Evolutionary conservation across 2,113 vertebrate species (phyloP).

Genomic region (Oreocharis arfaki): DNA sequence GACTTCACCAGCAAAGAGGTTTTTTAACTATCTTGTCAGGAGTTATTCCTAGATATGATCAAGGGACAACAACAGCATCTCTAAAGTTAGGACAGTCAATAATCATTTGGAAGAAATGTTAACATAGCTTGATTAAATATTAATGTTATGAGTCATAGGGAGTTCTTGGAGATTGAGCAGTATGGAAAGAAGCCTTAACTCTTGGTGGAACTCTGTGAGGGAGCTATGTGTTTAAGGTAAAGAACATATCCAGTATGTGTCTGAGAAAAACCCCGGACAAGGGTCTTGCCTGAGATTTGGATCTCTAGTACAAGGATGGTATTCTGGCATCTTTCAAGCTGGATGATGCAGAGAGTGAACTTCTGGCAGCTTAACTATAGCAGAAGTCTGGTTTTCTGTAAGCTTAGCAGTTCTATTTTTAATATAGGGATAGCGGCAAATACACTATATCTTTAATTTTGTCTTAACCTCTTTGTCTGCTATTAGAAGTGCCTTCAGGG

Average conservation of each 20-base stretch:
- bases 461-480: not conserved
- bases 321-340: not conserved
- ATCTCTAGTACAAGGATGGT: not conserved
- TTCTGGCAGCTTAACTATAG: not conserved
- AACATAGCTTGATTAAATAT: constrained; percentile 33
- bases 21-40: not conserved
- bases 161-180: not conserved
- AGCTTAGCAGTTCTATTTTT: constrained; percentile 11
- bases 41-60: constrained; percentile 2
- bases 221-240: not conserved
- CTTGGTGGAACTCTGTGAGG: not conserved
- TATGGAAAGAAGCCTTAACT: not conserved
- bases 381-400: not conserved
- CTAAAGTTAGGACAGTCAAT: constrained; percentile 29
- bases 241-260: not conserved
- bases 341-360: not conserved
- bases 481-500: not conserved
- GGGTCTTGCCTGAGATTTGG: not conserved
- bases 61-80: not conserved
- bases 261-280: not conserved
- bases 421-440: not conserved
- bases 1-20: not conserved
- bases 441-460: not conserved
- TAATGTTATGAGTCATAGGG: constrained; percentile 24
- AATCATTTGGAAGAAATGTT: constrained; percentile 27